Conservation (phyloP, 2,888 invertebrate species). For the Patella depressa region DNA sequence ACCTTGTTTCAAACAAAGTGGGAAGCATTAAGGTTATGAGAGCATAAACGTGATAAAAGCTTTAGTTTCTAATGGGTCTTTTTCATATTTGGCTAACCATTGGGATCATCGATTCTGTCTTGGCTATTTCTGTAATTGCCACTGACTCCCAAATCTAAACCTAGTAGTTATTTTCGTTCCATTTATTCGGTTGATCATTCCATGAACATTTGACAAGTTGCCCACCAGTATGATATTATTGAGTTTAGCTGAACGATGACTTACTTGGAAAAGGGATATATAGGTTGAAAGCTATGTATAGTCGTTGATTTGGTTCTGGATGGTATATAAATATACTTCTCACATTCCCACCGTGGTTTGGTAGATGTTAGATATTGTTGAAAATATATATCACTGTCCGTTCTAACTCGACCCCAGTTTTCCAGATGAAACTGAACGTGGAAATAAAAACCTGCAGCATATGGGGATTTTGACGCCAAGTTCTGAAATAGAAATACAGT, state of each 20-base stretch:
- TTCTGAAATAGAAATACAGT: neutral
- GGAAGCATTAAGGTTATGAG: too few species aligned
- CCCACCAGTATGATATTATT: neutral
- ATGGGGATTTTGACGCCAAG: neutral
- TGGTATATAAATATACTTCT: neutral
- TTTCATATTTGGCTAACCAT: too few species aligned
- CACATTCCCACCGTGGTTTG: neutral
- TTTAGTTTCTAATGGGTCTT: too few species aligned
- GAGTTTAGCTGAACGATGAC: neutral
- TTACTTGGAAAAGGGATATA: neutral
- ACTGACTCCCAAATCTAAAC: too few species aligned
- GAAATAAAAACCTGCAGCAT: slow-evolving; percentile 20
- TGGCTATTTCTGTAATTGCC: neutral
- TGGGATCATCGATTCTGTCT: neutral
- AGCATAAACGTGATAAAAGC: too few species aligned
- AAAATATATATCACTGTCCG: neutral
- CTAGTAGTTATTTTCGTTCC: too few species aligned
- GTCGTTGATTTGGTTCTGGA: neutral
- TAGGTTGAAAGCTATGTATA: neutral
- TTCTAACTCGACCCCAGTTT: neutral
- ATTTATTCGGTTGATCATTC: too few species aligned
- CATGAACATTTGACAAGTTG: too few species aligned
- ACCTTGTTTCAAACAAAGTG: too few species aligned
- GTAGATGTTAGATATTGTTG: neutral
- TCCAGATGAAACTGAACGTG: slow-evolving; percentile 19